Base-by-base conservation (phyloP, 1,140 invertebrate species). In the Fragariocoptes setiger region DNA sequence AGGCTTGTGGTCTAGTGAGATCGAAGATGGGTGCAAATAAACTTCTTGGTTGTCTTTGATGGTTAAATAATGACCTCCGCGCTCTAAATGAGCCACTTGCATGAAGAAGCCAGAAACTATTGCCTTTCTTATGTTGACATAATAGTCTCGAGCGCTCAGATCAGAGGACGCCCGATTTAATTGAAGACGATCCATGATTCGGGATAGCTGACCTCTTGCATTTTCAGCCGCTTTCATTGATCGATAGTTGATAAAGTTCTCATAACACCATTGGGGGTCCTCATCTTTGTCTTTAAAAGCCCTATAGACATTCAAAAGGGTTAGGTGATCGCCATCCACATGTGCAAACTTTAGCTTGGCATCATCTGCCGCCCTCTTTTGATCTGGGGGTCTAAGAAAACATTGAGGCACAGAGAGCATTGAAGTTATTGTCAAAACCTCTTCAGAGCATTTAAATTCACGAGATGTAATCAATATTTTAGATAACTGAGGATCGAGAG, bases 361-460 rank as follows among this genome's bases (percentile, higher is more conserved):
- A 58, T 97, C 88, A 58, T 99, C 92, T 3, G 92, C 86, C 38
- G 82, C 80, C 58, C 94, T 94, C 62, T 90, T 85, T n/a, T 77
- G 76, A 60, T 99, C 90, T 60, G 88, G 88, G 21, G 92, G 92
- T 54, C 92, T 69, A 44, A 97, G 79, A 67, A 97, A 99, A 64
- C 86, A 95, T 70, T 97, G 88, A 53, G 90, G 86, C 60, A 99
- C 92, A 86, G 86, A 94, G 49, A 97, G 62, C 90, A 99, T 99
- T 41, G 88, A 85, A 15, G 86, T 92, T 52, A 99, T 88, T 49
- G 85, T 94, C 17, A 99, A 68, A 50, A 95, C 90, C 64, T 99
- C 92, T 62, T 99, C 97, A 47, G 88, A 97, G 56, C 92, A 99
- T 59, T 85, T 92, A 58, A 85, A 80, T 60, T 94, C 85, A 49